A percentile compares a stretch with the other conserved stretches of the same genome.
phyloP scores from a whole-genome alignment of 2,888 invertebrate species.

The Ichneumoninae sp. region DNA sequence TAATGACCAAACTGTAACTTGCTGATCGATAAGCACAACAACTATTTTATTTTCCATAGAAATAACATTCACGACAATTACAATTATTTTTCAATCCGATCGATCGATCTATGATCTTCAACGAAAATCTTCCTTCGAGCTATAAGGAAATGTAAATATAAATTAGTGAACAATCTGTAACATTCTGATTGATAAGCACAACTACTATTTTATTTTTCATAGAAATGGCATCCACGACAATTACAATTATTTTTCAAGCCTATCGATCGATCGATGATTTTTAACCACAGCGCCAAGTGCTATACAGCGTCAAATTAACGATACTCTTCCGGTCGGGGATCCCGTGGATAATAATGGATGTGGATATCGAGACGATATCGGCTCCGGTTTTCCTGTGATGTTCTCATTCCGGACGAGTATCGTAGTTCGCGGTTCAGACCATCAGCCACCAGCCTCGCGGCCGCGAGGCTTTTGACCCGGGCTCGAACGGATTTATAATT shows the following conservation, averaged over 20 bases:
- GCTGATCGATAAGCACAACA: not conserved
- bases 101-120: not conserved
- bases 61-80: not conserved
- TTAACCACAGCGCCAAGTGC: not conserved
- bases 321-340: constrained; percentile 45
- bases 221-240: not conserved
- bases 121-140: not conserved
- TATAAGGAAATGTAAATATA: not conserved
- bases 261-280: not conserved
- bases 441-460: constrained; percentile 28
- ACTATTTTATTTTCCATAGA: not conserved
- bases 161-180: not conserved
- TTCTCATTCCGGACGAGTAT: constrained; percentile 61
- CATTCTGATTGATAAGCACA: not conserved
- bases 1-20: not conserved
- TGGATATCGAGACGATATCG: constrained; percentile 57
- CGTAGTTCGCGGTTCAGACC: constrained; percentile 53
- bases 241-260: not conserved
- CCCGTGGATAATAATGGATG: constrained; percentile 53
- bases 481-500: constrained; percentile 79
- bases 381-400: constrained; percentile 46
- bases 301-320: constrained; percentile 46
- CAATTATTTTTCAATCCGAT: not conserved
- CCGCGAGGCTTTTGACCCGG: constrained; percentile 26
- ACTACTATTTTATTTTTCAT: not conserved